Evolutionary conservation across 2,113 vertebrate genomes (phyloP).

Genomic region (Tetrax tetrax): DNA sequence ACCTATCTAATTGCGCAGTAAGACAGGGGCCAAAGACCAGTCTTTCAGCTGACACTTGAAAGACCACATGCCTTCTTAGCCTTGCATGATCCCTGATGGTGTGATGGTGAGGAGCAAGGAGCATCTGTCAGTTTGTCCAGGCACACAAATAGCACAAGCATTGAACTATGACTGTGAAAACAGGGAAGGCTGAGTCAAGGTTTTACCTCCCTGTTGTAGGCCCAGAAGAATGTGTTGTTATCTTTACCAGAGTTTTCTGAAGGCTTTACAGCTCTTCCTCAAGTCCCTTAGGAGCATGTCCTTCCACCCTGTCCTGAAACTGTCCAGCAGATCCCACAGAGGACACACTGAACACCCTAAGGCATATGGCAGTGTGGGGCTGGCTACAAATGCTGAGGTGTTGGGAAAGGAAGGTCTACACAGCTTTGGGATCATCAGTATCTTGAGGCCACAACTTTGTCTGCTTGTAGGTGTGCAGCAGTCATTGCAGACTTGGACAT

Average conservation of each 20-base stretch:
- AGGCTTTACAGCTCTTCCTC: neutral
- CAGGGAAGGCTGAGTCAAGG: neutral
- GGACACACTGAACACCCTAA: neutral
- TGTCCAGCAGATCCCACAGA: neutral
- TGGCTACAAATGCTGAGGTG: neutral
- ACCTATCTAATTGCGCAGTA: neutral
- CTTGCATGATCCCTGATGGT: neutral
- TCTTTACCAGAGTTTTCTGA: neutral
- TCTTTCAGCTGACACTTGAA: neutral
- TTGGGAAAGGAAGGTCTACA: neutral
- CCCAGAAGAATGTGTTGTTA: fast-evolving
- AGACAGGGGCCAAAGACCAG: neutral
- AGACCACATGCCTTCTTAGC: neutral
- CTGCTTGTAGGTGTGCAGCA: neutral
- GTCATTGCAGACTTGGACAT: neutral
- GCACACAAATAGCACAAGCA: neutral
- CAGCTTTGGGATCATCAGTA: neutral
- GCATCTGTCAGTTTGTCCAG: neutral
- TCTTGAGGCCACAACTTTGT: neutral
- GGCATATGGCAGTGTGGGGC: fast-evolving
- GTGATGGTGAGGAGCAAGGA: neutral
- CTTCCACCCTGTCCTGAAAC: neutral
- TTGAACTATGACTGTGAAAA: neutral
- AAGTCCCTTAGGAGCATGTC: neutral
- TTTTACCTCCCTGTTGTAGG: neutral